Evolutionary conservation across 1,140 invertebrate species (phyloP), one percentile per base, ranked within the genome.

Genomic region (Asbolus verrucosus): DNA sequence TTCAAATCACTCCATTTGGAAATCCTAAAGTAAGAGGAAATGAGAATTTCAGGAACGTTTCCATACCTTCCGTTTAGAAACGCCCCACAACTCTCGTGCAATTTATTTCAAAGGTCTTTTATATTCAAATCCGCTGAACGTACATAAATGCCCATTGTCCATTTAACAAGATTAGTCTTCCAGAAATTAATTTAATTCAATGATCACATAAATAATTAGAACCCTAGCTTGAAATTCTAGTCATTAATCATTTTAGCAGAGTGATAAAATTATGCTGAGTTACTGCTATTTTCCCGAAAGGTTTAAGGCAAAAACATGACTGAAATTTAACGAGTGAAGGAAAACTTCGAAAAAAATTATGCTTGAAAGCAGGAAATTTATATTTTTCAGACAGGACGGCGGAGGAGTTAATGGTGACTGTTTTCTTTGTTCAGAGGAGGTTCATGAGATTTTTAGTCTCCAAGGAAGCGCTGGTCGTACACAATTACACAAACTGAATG

Each of bases 401-500:
- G 21, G 46, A 54, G 46, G 46, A 54, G 24, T 54, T 54, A 54
- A 54, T 54, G 19, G 21, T 27, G 46, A 14, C 4, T 27, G 14
- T 24, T 14, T 24, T 54, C 21, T 54, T 54, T 54, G 46, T 54
- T 54, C 46, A 21, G 19, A 24, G 46, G 46, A 54, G 27, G 19
- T 13, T 54, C 19, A 54, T n/a, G 46, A 54, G 46, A 54, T 54
- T 54, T 54, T 54, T 54, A 46, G 46, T 4, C 46, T 14, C 9
- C 27, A 54, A 24, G 46, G 46, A 54, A 54, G 46, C 46, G 46
- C 46, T 27, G 27, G 46, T 54, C 19, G 27, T 54, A 54, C 46
- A 21, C 46, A 54, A 54, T 54, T 54, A 54, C 46, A 54, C 46
- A 54, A 54, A 54, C 46, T 54, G 46, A 54, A 54, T 54, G 46